A percentile compares a stretch with the other conserved stretches of the same genome.
phyloP scores from a whole-genome alignment of 1,140 invertebrate genomes.

The Leptestheria dahalacensis region DNA sequence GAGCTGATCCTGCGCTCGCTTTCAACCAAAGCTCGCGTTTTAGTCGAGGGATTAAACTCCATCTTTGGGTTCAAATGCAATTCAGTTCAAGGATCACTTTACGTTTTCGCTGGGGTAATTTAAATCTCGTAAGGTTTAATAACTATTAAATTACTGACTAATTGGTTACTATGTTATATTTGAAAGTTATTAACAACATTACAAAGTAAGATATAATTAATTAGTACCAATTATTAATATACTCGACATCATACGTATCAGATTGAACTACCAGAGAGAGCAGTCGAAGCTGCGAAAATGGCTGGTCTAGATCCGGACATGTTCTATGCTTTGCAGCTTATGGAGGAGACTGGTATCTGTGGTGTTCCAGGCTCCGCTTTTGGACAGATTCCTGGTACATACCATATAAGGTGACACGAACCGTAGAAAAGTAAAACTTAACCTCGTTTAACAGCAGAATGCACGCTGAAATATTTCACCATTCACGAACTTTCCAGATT shows the following conservation, averaged over 20 bases:
- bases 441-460: no score
- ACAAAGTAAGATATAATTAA: no score
- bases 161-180: no score
- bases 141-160: no score
- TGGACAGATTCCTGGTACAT: conserved; percentile 82
- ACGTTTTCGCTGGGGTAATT: conserved; percentile 14
- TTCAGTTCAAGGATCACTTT: conserved; percentile 38
- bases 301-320: conserved; percentile 60
- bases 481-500: no score
- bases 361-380: conserved; percentile 87
- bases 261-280: conserved; percentile 46
- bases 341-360: conserved; percentile 80
- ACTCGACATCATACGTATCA: not conserved
- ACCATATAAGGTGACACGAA: no score
- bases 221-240: no score
- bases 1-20: conserved; percentile 57
- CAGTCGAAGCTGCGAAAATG: conserved; percentile 56
- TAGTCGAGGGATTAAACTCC: conserved; percentile 76
- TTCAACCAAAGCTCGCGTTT: conserved; percentile 56
- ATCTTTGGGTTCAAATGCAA: conserved; percentile 72
- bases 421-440: no score
- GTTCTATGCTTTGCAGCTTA: conserved; percentile 83
- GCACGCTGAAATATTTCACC: no score
- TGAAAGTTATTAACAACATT: no score
- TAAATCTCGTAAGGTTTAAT: not conserved